phyloP scores from a whole-genome alignment of 2,113 vertebrate species.

The Callorhinus ursinus region DNA sequence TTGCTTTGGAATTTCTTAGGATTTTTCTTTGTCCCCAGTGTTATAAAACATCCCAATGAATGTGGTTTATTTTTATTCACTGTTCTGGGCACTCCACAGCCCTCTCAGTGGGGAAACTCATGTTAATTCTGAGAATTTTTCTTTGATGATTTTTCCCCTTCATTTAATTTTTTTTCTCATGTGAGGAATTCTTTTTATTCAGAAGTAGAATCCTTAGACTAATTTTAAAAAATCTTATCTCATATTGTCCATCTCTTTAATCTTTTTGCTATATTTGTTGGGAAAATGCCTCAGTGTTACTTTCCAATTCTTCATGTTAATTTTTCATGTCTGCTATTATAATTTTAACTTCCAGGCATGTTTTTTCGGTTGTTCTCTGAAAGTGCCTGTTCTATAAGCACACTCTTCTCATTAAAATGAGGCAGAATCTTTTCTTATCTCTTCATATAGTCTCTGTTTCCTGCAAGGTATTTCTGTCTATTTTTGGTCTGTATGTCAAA shows the following conservation, averaged over 20 bases:
- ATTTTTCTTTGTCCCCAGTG: background rate
- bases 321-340: background rate
- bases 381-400: background rate
- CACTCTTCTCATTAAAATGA: background rate
- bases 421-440: background rate
- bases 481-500: background rate
- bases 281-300: background rate
- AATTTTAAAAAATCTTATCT: background rate
- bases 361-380: background rate
- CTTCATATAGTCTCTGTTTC: background rate
- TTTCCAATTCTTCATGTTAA: background rate
- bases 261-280: background rate
- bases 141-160: background rate
- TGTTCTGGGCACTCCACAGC: background rate
- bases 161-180: background rate
- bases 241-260: background rate
- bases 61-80: background rate
- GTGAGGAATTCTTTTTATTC: background rate
- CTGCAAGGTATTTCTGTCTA: background rate
- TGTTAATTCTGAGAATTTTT: slow-evolving; percentile 18
- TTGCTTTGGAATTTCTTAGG: background rate
- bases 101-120: background rate
- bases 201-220: background rate
- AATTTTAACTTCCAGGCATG: background rate
- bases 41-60: background rate